Percentiles rank a stretch among this genome's conserved stretches.
phyloP scores from a whole-genome alignment of 2,888 invertebrate genomes.

The Chrysomela aeneicollis region DNA sequence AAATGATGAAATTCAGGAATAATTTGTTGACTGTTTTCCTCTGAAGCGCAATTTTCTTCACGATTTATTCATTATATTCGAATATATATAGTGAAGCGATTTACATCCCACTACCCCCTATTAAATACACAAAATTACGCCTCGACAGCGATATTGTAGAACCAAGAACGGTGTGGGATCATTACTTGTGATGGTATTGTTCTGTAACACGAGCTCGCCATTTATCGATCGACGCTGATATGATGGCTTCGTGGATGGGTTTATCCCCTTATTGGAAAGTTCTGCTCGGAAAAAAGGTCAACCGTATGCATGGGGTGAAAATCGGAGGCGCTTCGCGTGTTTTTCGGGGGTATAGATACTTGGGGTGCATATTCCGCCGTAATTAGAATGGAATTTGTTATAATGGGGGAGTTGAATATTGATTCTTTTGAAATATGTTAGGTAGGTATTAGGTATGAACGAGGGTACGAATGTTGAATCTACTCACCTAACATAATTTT shows the following conservation, averaged over 20 bases:
- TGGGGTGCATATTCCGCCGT: slow-evolving; percentile 19
- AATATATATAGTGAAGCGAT: too few species aligned
- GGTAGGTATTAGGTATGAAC: too few species aligned
- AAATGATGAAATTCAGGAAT: too few species aligned
- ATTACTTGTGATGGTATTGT: background rate
- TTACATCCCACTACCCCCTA: too few species aligned
- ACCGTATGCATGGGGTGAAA: slow-evolving; percentile 18
- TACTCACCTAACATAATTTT: too few species aligned
- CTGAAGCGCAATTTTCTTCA: too few species aligned
- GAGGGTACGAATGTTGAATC: too few species aligned
- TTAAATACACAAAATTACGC: too few species aligned
- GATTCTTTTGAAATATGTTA: background rate
- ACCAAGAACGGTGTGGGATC: too few species aligned
- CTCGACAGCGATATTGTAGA: too few species aligned
- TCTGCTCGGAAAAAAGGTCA: slow-evolving; percentile 5
- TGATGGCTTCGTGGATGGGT: slow-evolving; percentile 11
- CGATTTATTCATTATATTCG: too few species aligned
- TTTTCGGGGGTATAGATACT: background rate
- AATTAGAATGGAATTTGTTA: slow-evolving; percentile 9
- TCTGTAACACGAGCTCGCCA: background rate
- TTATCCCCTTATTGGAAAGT: slow-evolving; percentile 14
- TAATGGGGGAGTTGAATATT: background rate
- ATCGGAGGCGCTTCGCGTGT: slow-evolving; percentile 18
- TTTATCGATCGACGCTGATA: slow-evolving; percentile 1
- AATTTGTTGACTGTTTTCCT: too few species aligned